These are phyloP conservation scores for Falco novaeseelandiae DNA, from an alignment of 2,797 vertebrate genomes.

Conservation along the genomic window DNA sequence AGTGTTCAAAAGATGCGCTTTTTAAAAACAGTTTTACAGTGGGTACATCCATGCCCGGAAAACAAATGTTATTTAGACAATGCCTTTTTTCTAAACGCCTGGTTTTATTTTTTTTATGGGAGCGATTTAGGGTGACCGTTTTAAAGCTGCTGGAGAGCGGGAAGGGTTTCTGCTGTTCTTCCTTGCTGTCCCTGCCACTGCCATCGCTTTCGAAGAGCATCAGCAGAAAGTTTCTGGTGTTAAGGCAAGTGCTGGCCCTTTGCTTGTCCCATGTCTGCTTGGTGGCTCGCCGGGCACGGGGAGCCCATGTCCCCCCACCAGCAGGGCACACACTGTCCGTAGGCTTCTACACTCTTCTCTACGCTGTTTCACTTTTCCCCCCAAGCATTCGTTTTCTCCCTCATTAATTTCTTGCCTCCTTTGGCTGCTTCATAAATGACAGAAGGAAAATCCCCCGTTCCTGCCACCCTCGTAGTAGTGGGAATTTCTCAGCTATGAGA, in stretches of 20 bases:
- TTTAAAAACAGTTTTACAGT: neutral
- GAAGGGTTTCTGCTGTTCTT: neutral
- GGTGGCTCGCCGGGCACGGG: fast-evolving
- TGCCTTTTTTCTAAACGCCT: neutral
- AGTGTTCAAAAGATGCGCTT: neutral
- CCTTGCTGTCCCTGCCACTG: neutral
- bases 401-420: neutral
- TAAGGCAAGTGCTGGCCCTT: neutral
- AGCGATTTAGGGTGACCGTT: fast-evolving
- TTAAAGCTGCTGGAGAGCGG: neutral
- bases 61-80: neutral
- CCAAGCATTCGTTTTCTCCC: neutral
- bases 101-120: neutral
- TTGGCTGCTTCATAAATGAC: neutral
- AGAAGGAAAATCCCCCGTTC: neutral
- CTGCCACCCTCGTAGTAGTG: neutral
- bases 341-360: neutral
- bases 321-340: neutral
- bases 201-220: neutral
- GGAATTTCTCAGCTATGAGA: neutral
- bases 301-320: neutral
- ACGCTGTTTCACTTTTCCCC: neutral
- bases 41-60: neutral
- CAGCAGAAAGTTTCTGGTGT: neutral
- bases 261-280: neutral